phyloP scores from a whole-genome alignment of 2,797 vertebrate genomes.

The Sphaeramia orbicularis region DNA sequence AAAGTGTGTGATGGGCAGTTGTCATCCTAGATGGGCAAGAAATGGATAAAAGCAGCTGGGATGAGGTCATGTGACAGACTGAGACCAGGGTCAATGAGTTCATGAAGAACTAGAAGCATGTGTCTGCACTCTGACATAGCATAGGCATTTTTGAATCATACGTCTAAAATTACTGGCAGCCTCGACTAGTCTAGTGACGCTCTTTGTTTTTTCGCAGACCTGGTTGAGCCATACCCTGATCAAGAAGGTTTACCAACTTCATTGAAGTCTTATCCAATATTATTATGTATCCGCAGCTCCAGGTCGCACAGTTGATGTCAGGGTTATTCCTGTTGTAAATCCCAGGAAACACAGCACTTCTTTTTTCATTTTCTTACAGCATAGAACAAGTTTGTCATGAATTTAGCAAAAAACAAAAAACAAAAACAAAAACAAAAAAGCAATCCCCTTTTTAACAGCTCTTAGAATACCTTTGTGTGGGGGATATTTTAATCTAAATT shows the following conservation, averaged over 20 bases:
- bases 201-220: constrained; percentile 7
- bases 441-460: too few relatives aligned
- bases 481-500: too few relatives aligned
- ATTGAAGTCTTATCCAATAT: background rate
- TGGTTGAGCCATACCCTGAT: background rate
- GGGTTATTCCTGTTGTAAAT: background rate
- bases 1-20: background rate
- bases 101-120: constrained; percentile 6
- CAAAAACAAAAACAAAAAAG: too few relatives aligned
- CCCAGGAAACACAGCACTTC: background rate
- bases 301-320: constrained; percentile 12
- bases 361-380: background rate
- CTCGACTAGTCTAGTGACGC: constrained; percentile 11
- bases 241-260: background rate
- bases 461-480: too few relatives aligned
- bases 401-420: background rate
- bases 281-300: constrained; percentile 18
- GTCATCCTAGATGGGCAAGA: constrained; percentile 11
- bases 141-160: constrained; percentile 14
- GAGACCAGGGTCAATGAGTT: constrained; percentile 16
- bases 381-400: background rate
- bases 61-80: constrained; percentile 7
- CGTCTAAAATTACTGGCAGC: constrained; percentile 21
- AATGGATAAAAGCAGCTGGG: constrained; percentile 17
- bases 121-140: constrained; percentile 15